Conservation (phyloP, 2,888 invertebrate species). For the Blera fallax region DNA sequence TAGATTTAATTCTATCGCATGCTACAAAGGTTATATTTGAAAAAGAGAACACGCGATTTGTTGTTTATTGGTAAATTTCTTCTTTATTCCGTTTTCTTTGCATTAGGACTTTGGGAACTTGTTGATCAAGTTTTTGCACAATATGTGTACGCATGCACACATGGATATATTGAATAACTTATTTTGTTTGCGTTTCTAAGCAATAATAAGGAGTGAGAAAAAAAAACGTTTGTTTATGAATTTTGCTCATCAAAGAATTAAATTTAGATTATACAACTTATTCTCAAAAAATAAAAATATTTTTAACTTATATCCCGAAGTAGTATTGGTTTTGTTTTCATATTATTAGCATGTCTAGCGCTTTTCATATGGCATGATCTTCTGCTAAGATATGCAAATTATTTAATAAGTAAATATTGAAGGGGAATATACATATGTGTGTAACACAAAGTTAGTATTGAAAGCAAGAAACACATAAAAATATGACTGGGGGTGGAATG, state of each 20-base stretch:
- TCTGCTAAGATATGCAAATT: too few relatives aligned
- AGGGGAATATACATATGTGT: too few relatives aligned
- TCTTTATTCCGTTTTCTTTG: not conserved
- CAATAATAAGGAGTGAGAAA: not conserved
- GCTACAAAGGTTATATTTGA: not conserved
- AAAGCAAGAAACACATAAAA: too few relatives aligned
- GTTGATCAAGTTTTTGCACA: slow-evolving; percentile 22
- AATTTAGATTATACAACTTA: not conserved
- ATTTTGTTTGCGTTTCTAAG: not conserved
- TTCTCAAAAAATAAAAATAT: not conserved
- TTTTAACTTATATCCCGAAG: not conserved
- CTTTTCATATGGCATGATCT: too few relatives aligned
- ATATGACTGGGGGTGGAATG: too few relatives aligned
- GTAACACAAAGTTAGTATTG: too few relatives aligned
- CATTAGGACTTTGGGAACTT: slow-evolving; percentile 5
- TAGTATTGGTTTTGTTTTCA: too few relatives aligned
- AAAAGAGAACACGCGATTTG: not conserved
- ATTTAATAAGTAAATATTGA: too few relatives aligned
- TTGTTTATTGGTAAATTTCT: not conserved
- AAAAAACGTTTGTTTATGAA: not conserved
- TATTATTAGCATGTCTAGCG: too few relatives aligned
- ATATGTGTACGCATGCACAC: too few relatives aligned
- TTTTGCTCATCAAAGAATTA: not conserved
- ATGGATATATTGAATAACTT: not conserved
- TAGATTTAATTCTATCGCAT: not conserved